Conservation (phyloP, 2,113 vertebrate species). For the Rhagologus leucostigma region DNA sequence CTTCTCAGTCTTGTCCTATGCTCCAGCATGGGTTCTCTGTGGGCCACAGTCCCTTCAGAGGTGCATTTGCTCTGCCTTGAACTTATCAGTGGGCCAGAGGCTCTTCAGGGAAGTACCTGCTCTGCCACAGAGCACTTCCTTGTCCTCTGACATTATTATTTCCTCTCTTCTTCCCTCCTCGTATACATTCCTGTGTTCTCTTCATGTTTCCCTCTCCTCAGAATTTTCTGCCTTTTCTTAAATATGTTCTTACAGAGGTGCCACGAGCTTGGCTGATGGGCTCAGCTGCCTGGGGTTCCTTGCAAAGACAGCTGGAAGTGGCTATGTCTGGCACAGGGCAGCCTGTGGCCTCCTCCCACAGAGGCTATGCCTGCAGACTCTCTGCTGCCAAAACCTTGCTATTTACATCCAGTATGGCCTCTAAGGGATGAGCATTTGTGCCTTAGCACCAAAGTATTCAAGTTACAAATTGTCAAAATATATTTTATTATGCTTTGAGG, state of each 20-base stretch:
- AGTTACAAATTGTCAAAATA: neutral
- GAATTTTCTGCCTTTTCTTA: neutral
- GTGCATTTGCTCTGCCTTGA: neutral
- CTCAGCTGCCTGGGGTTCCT: neutral
- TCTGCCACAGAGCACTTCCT: neutral
- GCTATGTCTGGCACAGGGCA: neutral
- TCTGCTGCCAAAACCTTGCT: neutral
- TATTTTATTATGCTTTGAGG: neutral
- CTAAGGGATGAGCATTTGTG: neutral
- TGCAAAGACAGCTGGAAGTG: neutral
- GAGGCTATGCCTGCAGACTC: neutral
- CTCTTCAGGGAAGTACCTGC: neutral
- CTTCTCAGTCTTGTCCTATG: neutral
- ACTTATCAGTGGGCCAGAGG: neutral
- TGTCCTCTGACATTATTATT: neutral
- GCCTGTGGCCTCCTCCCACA: neutral
- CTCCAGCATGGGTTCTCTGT: neutral
- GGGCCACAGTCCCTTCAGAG: neutral
- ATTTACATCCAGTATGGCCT: neutral
- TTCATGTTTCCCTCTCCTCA: rapidly evolving
- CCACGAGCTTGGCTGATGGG: neutral
- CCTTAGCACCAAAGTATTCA: neutral
- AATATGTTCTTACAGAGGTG: neutral
- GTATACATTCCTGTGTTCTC: neutral
- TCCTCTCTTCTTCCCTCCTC: neutral